Evolutionary conservation across 1,140 invertebrate genomes (phyloP).

Genomic region (Cydia amplana): DNA sequence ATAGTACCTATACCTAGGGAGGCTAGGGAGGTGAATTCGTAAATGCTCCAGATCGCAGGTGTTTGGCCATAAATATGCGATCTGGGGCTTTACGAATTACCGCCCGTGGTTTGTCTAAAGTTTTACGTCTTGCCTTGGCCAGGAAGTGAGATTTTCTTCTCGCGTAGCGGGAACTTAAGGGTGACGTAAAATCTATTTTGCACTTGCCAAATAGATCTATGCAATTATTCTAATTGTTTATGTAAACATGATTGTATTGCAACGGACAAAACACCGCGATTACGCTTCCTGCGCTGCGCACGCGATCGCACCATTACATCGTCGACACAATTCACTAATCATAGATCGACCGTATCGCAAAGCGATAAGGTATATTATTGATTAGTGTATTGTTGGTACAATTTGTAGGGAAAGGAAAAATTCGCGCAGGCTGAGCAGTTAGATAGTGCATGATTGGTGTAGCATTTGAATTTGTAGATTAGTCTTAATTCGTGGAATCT

Average conservation of each 20-base stretch:
- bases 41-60: too few species aligned
- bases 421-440: conserved; percentile 1
- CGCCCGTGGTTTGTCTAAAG: too few species aligned
- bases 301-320: conserved; percentile 2
- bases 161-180: too few species aligned
- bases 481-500: not conserved
- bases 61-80: too few species aligned
- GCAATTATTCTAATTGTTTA: not conserved
- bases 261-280: not conserved
- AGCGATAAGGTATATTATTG: not conserved
- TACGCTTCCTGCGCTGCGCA: not conserved
- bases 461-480: not conserved
- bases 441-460: not conserved
- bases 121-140: too few species aligned
- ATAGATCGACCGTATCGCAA: not conserved
- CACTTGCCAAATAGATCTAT: not conserved
- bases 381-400: not conserved
- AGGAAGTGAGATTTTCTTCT: too few species aligned
- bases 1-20: too few species aligned
- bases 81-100: too few species aligned
- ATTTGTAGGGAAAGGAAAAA: conserved; percentile 6
- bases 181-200: not conserved
- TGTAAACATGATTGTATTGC: not conserved
- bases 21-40: too few species aligned
- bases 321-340: not conserved